Base-by-base conservation (phyloP, 2,797 vertebrate species). In the Nothura maculosa region DNA sequence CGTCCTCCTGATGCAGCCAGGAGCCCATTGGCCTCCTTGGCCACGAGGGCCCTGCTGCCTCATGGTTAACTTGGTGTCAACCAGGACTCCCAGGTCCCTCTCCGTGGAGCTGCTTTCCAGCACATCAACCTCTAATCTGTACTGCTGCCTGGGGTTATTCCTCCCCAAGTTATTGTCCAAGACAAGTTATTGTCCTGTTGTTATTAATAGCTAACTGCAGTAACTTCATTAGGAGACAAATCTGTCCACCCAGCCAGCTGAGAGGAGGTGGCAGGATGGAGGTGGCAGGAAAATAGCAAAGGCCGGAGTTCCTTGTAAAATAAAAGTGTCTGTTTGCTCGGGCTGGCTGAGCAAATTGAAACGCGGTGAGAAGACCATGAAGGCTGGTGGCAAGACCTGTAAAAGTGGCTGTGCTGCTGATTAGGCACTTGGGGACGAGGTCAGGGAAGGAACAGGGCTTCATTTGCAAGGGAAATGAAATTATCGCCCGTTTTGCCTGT, bases 401-500 rank as follows among this genome's bases (percentile, higher is more conserved):
- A 48, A 86, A 77, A 81, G 78, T 40, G 25, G 78, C 38, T 18
- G 89, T 88, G 83, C 87, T 1, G 83, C 63, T 93, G 95, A 96
- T 86, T 89, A 92, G 85, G 73, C 27, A 27, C 70, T 58, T 54
- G 90, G 72, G 62, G 40, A 50, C 10, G 34, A 74, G 25, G 40
- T 1, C 22, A 25, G 9, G 43, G 68, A 92, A 83, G 43, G 34
- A 86, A 62, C 0, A 4, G 24, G 43, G 64, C 81, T 68, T 97
- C 94, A 97, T 98, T 97, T 97, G 96, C 97, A 97, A 98, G 94
- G 97, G 92, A 97, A 97, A 97, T 98, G 81, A 91, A 94, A 92
- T 89, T 92, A 94, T 58, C 42, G 3, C 69, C 83, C 25, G 64
- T 50, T 82, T 91, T 4, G 10, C 68, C 82, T 85, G 90, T 84